Evolutionary conservation across 2,888 invertebrate species (phyloP).

Genomic region (Urechis unicinctus): DNA sequence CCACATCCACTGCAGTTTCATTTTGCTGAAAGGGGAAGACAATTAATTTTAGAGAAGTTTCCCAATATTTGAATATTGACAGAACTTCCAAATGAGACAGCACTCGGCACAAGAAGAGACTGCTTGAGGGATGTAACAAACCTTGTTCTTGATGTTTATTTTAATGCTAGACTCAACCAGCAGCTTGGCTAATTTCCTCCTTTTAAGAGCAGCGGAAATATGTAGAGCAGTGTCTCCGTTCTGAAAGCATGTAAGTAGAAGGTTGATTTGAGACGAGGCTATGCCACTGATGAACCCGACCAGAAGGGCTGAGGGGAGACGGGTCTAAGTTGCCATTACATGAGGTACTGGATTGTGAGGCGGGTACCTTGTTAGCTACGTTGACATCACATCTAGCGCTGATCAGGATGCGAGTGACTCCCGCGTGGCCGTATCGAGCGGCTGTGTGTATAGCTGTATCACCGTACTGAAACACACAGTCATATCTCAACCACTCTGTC

Average conservation of each 20-base stretch:
- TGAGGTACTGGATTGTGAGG: no score
- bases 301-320: no score
- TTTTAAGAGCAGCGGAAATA: constrained; percentile 88
- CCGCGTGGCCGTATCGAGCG: constrained; percentile 65
- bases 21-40: constrained; percentile 58
- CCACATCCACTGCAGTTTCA: constrained; percentile 85
- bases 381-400: constrained; percentile 81
- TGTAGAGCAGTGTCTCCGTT: constrained; percentile 93
- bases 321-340: no score
- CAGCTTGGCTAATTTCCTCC: constrained; percentile 82
- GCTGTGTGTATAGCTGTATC: constrained; percentile 13
- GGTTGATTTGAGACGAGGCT: background rate
- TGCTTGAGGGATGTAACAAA: constrained; percentile 22
- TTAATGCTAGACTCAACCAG: constrained; percentile 81
- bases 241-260: constrained; percentile 28
- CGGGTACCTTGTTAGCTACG: constrained; percentile 68
- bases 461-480: background rate
- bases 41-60: background rate
- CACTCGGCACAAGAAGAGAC: background rate
- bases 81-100: background rate
- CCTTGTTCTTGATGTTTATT: constrained; percentile 66
- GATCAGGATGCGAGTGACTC: constrained; percentile 86
- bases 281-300: no score
- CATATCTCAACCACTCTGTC: no score
- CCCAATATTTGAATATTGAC: background rate